Percentiles rank a stretch among this genome's conserved stretches.
phyloP scores from a whole-genome alignment of 2,888 invertebrate species.

The Athalia circularis region DNA sequence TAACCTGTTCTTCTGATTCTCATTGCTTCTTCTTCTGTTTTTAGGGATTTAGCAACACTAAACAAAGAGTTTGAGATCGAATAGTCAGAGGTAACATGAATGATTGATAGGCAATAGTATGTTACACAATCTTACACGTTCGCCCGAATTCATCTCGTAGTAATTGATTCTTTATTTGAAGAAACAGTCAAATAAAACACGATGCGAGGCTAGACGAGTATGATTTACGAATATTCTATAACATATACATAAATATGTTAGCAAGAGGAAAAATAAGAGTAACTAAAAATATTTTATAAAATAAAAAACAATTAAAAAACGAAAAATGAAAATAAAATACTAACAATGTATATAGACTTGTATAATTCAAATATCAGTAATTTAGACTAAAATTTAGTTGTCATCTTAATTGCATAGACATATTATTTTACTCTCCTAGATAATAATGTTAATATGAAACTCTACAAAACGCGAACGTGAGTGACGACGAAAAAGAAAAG shows the following conservation, averaged over 20 bases:
- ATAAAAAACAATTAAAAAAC: neutral
- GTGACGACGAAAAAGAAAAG: neutral
- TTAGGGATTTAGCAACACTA: constrained; percentile 71
- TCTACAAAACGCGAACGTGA: no score
- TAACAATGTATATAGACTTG: no score
- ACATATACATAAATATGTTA: no score
- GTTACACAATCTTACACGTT: neutral
- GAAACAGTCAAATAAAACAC: no score
- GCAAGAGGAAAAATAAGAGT: no score
- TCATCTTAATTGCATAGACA: no score
- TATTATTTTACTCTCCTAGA: no score
- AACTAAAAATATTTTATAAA: constrained; percentile 6
- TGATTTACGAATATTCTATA: no score
- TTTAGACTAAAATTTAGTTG: no score
- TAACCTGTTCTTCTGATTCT: constrained; percentile 21
- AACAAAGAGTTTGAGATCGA: constrained; percentile 74
- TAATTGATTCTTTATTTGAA: neutral
- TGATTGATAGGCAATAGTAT: constrained; percentile 8
- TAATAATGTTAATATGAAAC: no score
- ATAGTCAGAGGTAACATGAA: constrained; percentile 48
- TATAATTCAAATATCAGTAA: no score
- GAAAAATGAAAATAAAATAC: neutral
- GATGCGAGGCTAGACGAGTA: no score
- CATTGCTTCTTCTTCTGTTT: constrained; percentile 56
- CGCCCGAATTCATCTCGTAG: neutral